phyloP scores from a whole-genome alignment of 2,797 vertebrate species.

The Alectoris magna region DNA sequence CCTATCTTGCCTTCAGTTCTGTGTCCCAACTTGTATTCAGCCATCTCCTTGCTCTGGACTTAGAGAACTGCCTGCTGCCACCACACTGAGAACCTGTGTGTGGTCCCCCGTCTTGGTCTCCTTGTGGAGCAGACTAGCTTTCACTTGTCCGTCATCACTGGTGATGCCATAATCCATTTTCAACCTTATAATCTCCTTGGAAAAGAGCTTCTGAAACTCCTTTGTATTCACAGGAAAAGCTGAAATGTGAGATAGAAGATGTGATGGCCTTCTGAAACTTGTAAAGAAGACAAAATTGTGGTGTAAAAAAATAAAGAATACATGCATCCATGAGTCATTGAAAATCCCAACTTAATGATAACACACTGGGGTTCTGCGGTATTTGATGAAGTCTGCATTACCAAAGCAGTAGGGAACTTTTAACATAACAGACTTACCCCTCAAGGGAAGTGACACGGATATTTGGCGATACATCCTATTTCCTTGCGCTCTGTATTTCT shows the following conservation, averaged over 20 bases:
- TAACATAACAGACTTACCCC: background rate
- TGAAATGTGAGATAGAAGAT: background rate
- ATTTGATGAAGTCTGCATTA: background rate
- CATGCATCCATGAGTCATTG: background rate
- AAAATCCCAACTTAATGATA: background rate
- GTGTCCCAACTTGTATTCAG: background rate
- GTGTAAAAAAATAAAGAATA: background rate
- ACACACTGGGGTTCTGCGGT: background rate
- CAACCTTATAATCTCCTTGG: background rate
- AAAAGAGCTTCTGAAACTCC: background rate
- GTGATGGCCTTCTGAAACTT: background rate
- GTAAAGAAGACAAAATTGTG: background rate
- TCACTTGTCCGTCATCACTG: background rate
- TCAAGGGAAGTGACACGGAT: background rate
- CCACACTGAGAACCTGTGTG: background rate
- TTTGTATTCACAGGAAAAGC: background rate
- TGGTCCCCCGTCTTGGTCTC: background rate
- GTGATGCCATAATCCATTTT: background rate
- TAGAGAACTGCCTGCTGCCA: background rate
- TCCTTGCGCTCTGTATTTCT: background rate
- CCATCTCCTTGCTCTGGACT: background rate
- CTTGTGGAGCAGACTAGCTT: background rate
- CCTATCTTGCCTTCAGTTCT: background rate
- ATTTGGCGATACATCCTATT: background rate
- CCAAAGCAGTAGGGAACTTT: background rate